Conservation (phyloP, 2,113 vertebrate species). For the Labeo catla region DNA sequence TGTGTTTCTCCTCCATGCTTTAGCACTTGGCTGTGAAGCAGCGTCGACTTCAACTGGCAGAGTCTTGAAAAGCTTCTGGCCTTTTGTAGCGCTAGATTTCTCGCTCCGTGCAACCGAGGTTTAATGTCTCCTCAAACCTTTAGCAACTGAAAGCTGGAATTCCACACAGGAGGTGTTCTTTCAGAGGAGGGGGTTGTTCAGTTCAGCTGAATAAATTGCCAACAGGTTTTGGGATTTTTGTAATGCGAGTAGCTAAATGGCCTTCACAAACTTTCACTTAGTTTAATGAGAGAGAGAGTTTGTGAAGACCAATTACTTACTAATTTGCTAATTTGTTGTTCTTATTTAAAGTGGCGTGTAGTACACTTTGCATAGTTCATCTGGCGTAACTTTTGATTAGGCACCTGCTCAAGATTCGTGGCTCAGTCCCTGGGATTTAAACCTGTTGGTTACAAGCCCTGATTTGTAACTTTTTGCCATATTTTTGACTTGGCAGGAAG, state of each 20-base stretch:
- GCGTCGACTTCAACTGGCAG: not conserved
- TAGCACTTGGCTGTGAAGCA: conserved; percentile 3
- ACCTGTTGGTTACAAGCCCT: not conserved
- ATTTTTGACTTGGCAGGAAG: not conserved
- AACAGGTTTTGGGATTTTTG: conserved; percentile 5
- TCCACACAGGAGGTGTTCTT: not conserved
- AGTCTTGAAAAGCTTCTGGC: not conserved
- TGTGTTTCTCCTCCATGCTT: not conserved
- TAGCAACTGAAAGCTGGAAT: not conserved
- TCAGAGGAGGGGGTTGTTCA: conserved; percentile 5
- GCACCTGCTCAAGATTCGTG: not conserved
- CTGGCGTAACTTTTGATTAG: not conserved
- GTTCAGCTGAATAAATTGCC: conserved; percentile 15
- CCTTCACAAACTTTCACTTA: not conserved
- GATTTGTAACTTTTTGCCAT: not conserved
- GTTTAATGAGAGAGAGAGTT: conserved; percentile 1
- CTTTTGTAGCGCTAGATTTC: conserved; percentile 16
- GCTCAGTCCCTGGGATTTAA: not conserved
- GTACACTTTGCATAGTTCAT: not conserved
- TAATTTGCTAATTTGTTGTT: not conserved
- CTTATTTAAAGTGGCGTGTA: not conserved
- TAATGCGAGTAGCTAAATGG: not conserved
- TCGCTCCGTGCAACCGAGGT: not conserved
- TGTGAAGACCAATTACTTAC: not conserved
- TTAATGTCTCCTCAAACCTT: not conserved